Percentiles rank a stretch among this genome's conserved stretches.
Evolutionary conservation across 2,797 vertebrate genomes (phyloP).

Genomic region (Naso thynnoides): DNA sequence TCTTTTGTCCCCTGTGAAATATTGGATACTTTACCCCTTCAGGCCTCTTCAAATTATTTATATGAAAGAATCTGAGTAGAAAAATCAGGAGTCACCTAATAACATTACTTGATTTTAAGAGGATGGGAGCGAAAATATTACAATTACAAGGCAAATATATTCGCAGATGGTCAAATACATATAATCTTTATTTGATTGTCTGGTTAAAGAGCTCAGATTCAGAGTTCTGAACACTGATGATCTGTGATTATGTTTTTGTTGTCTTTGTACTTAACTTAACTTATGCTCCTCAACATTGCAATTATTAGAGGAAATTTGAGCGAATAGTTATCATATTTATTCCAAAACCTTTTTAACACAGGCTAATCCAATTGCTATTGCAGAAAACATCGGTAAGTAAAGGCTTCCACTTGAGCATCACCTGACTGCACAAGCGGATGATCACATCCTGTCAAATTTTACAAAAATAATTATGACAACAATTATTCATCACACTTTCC

Average conservation of each 20-base stretch:
- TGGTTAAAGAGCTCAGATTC: too few relatives aligned
- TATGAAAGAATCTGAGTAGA: neutral
- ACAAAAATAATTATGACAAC: constrained; percentile 25
- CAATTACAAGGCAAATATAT: neutral
- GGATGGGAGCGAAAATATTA: neutral
- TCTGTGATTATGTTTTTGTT: too few relatives aligned
- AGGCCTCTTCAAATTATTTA: neutral
- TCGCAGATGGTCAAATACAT: neutral
- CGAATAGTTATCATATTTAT: too few relatives aligned
- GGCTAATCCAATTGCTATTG: neutral
- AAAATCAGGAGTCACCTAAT: neutral
- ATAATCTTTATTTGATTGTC: too few relatives aligned
- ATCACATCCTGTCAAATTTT: constrained; percentile 7
- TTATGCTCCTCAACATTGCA: too few relatives aligned
- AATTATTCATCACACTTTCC: constrained; percentile 27
- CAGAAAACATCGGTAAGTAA: neutral
- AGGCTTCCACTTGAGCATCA: constrained; percentile 6
- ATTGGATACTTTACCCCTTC: neutral
- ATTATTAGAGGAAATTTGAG: too few relatives aligned
- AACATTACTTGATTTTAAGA: neutral
- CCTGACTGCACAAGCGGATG: neutral
- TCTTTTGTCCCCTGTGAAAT: neutral
- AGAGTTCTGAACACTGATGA: too few relatives aligned
- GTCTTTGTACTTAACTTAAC: too few relatives aligned
- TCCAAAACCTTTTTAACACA: neutral